Evolutionary conservation across 2,888 invertebrate genomes (phyloP).

Genomic region (Strigamia transsilvanica): DNA sequence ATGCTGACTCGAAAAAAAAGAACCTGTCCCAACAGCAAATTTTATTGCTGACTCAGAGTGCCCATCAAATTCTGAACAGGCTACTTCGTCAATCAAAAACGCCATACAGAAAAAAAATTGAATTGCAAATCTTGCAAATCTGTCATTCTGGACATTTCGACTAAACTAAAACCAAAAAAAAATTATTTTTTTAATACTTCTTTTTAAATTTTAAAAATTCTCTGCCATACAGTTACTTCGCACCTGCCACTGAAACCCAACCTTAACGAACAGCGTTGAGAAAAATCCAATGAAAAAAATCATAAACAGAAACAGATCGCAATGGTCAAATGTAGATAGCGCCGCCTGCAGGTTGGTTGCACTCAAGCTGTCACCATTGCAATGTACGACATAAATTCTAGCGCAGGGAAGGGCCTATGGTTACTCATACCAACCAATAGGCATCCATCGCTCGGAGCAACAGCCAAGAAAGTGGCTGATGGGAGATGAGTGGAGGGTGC

Average conservation of each 20-base stretch:
- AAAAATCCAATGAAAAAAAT: background rate
- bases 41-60: background rate
- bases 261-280: background rate
- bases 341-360: conserved; percentile 36
- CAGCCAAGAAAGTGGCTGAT: conserved; percentile 8
- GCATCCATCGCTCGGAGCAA: conserved; percentile 12
- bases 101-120: background rate
- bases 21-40: background rate
- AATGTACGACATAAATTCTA: conserved; percentile 18
- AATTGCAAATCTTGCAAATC: background rate
- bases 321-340: background rate
- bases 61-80: background rate
- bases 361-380: background rate
- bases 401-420: conserved; percentile 33
- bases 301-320: conserved; percentile 3
- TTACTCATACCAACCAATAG: conserved; percentile 23
- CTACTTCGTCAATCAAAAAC: background rate
- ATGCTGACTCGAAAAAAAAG: background rate
- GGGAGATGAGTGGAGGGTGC: conserved; percentile 8
- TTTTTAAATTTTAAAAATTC: background rate
- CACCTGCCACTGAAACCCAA: background rate
- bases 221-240: background rate
- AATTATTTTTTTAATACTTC: background rate
- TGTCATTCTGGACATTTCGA: background rate
- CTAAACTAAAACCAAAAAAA: background rate